A percentile compares a stretch with the other conserved stretches of the same genome.
These are phyloP conservation scores for Heliconius melpomene DNA, from an alignment of 1,140 invertebrate genomes.

Conservation along the genomic window DNA sequence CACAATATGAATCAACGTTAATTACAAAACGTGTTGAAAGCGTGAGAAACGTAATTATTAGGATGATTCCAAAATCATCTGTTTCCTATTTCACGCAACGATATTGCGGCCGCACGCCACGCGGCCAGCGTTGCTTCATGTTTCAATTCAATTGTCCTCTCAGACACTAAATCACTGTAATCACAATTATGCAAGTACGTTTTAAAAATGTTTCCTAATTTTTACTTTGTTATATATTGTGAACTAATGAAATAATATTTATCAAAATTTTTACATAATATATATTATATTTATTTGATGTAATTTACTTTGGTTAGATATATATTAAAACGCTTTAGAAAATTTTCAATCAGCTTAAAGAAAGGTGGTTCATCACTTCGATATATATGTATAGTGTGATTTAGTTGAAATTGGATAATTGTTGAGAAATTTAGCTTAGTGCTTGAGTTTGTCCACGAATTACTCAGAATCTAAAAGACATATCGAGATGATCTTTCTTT, in stretches of 20 bases:
- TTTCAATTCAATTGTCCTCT: conserved; percentile 47
- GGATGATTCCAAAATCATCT: conserved; percentile 42
- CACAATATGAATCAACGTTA: not conserved
- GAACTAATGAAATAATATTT: not conserved
- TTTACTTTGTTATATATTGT: not conserved
- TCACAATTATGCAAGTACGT: conserved; percentile 12
- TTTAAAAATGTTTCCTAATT: not conserved
- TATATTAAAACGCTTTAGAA: not conserved
- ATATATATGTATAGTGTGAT: too few relatives aligned
- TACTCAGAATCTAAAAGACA: too few relatives aligned
- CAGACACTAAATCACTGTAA: conserved; percentile 32
- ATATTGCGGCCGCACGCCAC: conserved; percentile 40
- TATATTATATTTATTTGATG: too few relatives aligned
- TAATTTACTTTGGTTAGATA: not conserved
- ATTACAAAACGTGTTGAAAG: conserved; percentile 39
- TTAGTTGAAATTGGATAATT: too few relatives aligned
- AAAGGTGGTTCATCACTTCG: too few relatives aligned
- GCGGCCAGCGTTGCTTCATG: conserved; percentile 43
- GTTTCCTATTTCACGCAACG: conserved; percentile 45
- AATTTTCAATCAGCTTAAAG: too few relatives aligned
- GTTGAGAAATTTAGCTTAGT: too few relatives aligned
- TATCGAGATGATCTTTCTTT: too few relatives aligned
- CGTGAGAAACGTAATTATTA: conserved; percentile 47
- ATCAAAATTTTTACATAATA: not conserved
- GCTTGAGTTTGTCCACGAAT: too few relatives aligned